Evolutionary conservation across 2,888 invertebrate genomes (phyloP).

Genomic region (Scelioninae gen. 1): DNA sequence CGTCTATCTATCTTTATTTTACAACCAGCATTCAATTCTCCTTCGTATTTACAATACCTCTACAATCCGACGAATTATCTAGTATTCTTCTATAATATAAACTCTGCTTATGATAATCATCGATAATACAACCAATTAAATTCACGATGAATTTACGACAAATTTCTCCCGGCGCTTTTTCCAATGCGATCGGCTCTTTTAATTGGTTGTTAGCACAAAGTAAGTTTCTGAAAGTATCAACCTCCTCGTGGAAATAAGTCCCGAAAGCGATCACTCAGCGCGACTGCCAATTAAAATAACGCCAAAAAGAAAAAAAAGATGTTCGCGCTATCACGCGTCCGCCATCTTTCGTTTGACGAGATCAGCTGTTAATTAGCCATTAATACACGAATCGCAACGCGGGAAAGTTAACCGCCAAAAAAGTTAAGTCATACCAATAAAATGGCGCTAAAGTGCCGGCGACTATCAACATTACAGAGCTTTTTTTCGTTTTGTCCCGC

Average conservation of each 20-base stretch:
- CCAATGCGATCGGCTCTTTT: conserved; percentile 45
- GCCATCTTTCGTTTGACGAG: conserved; percentile 39
- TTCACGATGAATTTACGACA: conserved; percentile 51
- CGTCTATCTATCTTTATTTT: conserved; percentile 14
- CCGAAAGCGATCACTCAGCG: conserved; percentile 50
- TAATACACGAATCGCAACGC: conserved; percentile 16
- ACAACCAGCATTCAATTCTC: conserved; percentile 13
- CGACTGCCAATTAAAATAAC: conserved; percentile 57
- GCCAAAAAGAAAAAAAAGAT: conserved; percentile 1
- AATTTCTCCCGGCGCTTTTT: conserved; percentile 53
- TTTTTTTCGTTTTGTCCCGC: no score
- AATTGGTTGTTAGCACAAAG: conserved; percentile 56
- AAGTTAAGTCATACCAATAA: conserved; percentile 2
- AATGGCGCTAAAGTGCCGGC: conserved; percentile 11
- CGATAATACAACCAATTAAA: conserved; percentile 61
- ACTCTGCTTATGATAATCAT: conserved; percentile 51
- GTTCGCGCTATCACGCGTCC: conserved; percentile 19
- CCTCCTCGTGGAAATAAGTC: conserved; percentile 47
- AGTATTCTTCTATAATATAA: conserved; percentile 49
- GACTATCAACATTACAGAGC: background rate
- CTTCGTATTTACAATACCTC: conserved; percentile 2
- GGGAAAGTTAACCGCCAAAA: conserved; percentile 5
- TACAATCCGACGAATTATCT: conserved; percentile 30
- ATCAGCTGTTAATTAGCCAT: conserved; percentile 51
- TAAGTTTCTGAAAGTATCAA: conserved; percentile 48